Base-by-base conservation (phyloP, 1,140 invertebrate species). In the Camponotus vicinus region DNA sequence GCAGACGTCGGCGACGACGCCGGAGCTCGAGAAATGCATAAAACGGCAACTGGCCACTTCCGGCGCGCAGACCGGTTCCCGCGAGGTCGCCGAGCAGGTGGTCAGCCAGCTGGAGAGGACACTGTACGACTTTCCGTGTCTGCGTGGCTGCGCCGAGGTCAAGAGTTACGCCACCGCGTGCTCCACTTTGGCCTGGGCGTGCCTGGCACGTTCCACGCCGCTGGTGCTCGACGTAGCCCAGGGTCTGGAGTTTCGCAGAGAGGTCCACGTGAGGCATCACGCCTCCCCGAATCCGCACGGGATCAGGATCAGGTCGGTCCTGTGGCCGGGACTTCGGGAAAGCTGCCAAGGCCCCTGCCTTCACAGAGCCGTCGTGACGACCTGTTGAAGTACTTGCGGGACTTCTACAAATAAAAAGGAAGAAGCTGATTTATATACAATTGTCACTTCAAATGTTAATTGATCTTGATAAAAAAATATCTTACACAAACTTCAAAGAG, bases 251-350 rank as follows among this genome's bases (percentile, higher is more conserved):
- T 97, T 97, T 90, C 92, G 95, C 57, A 89, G 95, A 27, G 96
- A 97, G 18, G 77, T 96, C 9, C 97, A 97, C 90, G 95, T 96
- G 0, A 95, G 97, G 21, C 97, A 97, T 92, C 97, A 97, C 86
- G 94, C 96, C 0, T 97, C 97, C 0, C 87, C 92, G 0, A 95
- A 97, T 90, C 93, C 95, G 2, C 95, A 96, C 6, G 96, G 95
- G 3, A 95, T 95, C 64, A 94, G 93, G 70, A 97, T 98, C 76
- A 95, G 96, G 83, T 96, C 96, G 18, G 97, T 97, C 85, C 90
- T 97, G n/a, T 98, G 97, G 97, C 97, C 97, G 2, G 96, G 96
- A 4, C 93, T 98, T 6, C 91, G 97, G 13, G 96, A 97, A 93
- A 96, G 96, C 18, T 94, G 95, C 32, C 95, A 95, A 73, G 97